These are phyloP conservation scores for Pheosia tremula DNA, from an alignment of 2,888 invertebrate genomes.

Conservation along the genomic window DNA sequence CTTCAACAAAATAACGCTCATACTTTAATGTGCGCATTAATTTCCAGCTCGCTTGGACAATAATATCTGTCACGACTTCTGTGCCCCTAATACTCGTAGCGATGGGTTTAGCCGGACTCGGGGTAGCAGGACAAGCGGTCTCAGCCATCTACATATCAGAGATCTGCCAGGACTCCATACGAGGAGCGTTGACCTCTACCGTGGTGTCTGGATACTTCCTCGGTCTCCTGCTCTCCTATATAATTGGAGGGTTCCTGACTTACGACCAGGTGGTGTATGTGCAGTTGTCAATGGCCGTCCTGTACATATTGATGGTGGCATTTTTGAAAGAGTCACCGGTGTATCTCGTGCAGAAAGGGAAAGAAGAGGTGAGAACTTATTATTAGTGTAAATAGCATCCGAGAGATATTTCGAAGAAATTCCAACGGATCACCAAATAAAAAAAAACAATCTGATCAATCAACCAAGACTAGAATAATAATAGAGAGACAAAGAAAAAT, in stretches of 20 bases:
- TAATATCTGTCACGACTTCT: slow-evolving; percentile 51
- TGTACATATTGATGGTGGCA: slow-evolving; percentile 54
- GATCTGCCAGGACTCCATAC: slow-evolving; percentile 62
- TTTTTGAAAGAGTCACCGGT: slow-evolving; percentile 67
- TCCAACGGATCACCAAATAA: too few relatives aligned
- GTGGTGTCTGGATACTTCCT: slow-evolving; percentile 58
- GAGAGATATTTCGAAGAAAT: too few relatives aligned
- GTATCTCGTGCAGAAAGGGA: slow-evolving; percentile 58
- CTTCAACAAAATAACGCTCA: neutral
- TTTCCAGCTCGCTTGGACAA: slow-evolving; percentile 61
- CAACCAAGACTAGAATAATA: too few relatives aligned
- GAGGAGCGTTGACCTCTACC: slow-evolving; percentile 59
- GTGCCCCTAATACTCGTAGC: slow-evolving; percentile 51
- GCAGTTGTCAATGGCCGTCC: slow-evolving; percentile 54
- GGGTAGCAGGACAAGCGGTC: slow-evolving; percentile 64
- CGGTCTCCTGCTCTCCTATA: slow-evolving; percentile 62
- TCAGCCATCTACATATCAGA: slow-evolving; percentile 66
- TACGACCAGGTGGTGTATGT: slow-evolving; percentile 59
- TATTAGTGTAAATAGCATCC: neutral
- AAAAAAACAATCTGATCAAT: too few relatives aligned
- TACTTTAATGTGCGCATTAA: neutral
- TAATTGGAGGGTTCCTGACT: slow-evolving; percentile 58
- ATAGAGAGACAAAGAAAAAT: too few relatives aligned
- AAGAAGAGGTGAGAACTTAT: slow-evolving; percentile 37
- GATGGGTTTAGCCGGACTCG: slow-evolving; percentile 53